Conservation (phyloP, 2,888 invertebrate genomes). For the Gnatocerus cornutus region DNA sequence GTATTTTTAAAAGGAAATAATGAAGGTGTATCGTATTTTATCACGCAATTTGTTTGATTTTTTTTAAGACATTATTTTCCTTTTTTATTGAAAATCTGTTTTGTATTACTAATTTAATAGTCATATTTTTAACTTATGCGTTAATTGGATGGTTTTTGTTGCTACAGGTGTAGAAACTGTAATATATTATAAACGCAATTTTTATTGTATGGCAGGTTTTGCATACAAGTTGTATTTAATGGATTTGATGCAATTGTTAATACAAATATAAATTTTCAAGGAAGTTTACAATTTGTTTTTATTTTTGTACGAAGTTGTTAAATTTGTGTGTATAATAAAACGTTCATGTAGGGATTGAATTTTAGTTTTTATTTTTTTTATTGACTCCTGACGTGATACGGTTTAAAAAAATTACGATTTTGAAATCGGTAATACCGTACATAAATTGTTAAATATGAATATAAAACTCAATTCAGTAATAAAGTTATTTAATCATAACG, state of each 20-base stretch:
- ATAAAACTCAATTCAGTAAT: too few species aligned
- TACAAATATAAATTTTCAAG: slow-evolving; percentile 31
- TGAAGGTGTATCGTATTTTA: slow-evolving; percentile 42
- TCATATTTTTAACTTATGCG: slow-evolving; percentile 26
- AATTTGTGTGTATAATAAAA: background rate
- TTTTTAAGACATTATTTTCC: slow-evolving; percentile 19
- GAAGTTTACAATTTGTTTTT: slow-evolving; percentile 3
- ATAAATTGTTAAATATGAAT: too few species aligned
- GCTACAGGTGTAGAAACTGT: slow-evolving; percentile 36
- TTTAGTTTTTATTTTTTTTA: background rate
- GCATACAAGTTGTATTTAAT: slow-evolving; percentile 44
- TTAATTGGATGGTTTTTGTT: slow-evolving; percentile 37
- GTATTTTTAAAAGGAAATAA: slow-evolving; percentile 40
- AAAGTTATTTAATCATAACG: too few species aligned
- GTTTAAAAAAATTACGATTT: too few species aligned
- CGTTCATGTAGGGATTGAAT: background rate
- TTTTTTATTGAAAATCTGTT: slow-evolving; percentile 38
- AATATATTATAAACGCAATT: slow-evolving; percentile 14
- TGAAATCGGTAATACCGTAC: too few species aligned
- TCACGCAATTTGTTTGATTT: slow-evolving; percentile 34
- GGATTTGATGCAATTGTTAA: slow-evolving; percentile 48
- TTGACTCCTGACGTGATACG: background rate
- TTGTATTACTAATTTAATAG: slow-evolving; percentile 36
- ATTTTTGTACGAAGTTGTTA: slow-evolving; percentile 7
- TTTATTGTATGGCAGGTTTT: slow-evolving; percentile 36